A percentile compares a stretch with the other conserved stretches of the same genome.
Evolutionary conservation across 2,888 invertebrate genomes (phyloP).

Genomic region (Agrochola circellaris): DNA sequence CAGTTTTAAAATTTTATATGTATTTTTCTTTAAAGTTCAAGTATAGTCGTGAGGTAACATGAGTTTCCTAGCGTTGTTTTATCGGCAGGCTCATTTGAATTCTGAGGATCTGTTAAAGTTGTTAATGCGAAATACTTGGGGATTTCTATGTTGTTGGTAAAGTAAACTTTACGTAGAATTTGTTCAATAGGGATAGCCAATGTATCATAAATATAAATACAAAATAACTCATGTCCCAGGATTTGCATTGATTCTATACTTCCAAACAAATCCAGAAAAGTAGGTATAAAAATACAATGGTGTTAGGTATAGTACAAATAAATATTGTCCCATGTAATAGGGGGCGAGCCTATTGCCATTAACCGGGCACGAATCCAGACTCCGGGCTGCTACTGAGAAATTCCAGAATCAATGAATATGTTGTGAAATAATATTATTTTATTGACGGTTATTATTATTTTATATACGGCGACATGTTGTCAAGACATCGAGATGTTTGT

Average conservation of each 20-base stretch:
- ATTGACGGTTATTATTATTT: too few species aligned
- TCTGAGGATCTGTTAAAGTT: slow-evolving; percentile 16
- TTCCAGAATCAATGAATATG: not conserved
- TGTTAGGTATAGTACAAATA: too few species aligned
- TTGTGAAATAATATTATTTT: not conserved
- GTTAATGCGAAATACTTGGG: not conserved
- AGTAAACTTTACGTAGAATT: not conserved
- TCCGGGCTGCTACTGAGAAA: not conserved
- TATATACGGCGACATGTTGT: not conserved
- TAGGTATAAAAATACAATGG: not conserved
- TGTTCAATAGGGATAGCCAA: not conserved
- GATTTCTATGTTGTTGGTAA: not conserved
- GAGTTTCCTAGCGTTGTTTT: slow-evolving; percentile 32
- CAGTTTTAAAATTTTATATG: slow-evolving; percentile 57
- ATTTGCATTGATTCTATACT: not conserved
- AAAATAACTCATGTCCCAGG: not conserved
- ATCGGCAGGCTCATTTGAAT: slow-evolving; percentile 32
- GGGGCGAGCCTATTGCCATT: too few species aligned
- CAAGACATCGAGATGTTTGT: not conserved
- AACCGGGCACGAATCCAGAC: too few species aligned
- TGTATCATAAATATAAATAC: not conserved
- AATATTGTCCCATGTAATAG: too few species aligned
- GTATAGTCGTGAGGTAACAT: slow-evolving; percentile 22
- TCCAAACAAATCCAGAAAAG: not conserved
- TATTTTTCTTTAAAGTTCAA: slow-evolving; percentile 53